Percentiles rank a stretch among this genome's conserved stretches.
Evolutionary conservation across 2,888 invertebrate genomes (phyloP).

Genomic region (Apamea epomidion): DNA sequence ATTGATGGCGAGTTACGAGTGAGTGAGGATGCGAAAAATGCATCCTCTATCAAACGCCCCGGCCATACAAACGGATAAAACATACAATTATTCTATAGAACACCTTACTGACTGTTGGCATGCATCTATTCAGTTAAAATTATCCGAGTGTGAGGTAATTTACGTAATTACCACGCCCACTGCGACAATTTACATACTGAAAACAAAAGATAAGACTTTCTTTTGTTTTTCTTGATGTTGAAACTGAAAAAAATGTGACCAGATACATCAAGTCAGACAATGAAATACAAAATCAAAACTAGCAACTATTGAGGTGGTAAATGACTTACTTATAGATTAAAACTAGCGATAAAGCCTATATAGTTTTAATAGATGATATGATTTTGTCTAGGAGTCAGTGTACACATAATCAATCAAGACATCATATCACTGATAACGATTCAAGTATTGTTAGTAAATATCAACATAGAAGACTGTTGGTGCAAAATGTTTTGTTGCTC

Average conservation of each 20-base stretch:
- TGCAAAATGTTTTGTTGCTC: constrained; percentile 57
- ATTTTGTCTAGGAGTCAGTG: constrained; percentile 6
- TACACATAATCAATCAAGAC: constrained; percentile 43
- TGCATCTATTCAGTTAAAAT: constrained; percentile 42
- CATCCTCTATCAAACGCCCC: constrained; percentile 57
- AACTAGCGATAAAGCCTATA: constrained; percentile 17
- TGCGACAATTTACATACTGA: constrained; percentile 10
- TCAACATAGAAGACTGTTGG: constrained; percentile 42
- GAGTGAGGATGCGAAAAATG: constrained; percentile 51
- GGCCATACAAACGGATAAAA: constrained; percentile 24
- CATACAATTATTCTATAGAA: constrained; percentile 13
- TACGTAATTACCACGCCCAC: constrained; percentile 55
- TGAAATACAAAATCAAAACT: constrained; percentile 1
- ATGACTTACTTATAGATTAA: background rate
- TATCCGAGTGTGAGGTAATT: constrained; percentile 51
- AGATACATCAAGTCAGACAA: background rate
- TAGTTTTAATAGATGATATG: constrained; percentile 14
- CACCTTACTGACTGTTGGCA: constrained; percentile 28
- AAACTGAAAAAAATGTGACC: background rate
- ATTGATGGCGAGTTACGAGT: constrained; percentile 41
- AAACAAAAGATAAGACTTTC: constrained; percentile 9
- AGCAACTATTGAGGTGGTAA: background rate
- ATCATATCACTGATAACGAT: constrained; percentile 41
- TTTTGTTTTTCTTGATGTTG: constrained; percentile 1
- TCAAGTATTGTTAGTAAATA: constrained; percentile 63